A percentile compares a stretch with the other conserved stretches of the same genome.
Conservation (phyloP, 2,797 vertebrate species). For the Enteromius treurensis region DNA sequence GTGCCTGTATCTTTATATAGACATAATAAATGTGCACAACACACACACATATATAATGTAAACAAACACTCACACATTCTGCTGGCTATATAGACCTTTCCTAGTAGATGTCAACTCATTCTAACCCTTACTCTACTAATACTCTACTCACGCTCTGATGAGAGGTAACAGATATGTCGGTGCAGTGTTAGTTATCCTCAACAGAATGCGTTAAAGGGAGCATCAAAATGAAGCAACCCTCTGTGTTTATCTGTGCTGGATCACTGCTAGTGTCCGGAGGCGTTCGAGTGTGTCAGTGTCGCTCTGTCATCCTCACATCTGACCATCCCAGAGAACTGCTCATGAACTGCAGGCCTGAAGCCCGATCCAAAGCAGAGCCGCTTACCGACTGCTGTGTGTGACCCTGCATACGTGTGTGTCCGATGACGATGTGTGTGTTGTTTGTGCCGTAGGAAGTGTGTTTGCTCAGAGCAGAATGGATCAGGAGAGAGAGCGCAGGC, state of each 20-base stretch:
- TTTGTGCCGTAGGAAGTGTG: constrained; percentile 50
- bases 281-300: not conserved
- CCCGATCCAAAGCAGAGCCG: constrained; percentile 29
- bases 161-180: not conserved
- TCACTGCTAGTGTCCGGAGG: not conserved
- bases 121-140: not conserved
- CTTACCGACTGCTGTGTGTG: constrained; percentile 49
- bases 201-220: not conserved
- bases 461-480: constrained; percentile 54
- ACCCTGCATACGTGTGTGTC: not conserved
- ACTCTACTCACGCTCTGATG: not conserved
- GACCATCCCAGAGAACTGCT: not conserved
- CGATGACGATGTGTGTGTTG: constrained; percentile 49
- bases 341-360: constrained; percentile 23
- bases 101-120: not conserved
- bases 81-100: not conserved
- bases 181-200: not conserved
- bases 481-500: constrained; percentile 46
- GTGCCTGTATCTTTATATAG: too few relatives aligned
- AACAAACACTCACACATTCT: not conserved
- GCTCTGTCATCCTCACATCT: not conserved
- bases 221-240: not conserved
- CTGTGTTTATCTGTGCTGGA: not conserved
- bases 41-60: too few relatives aligned
- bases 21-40: too few relatives aligned